Conservation (phyloP, 2,888 invertebrate species). For the Aleiodes testaceus region DNA sequence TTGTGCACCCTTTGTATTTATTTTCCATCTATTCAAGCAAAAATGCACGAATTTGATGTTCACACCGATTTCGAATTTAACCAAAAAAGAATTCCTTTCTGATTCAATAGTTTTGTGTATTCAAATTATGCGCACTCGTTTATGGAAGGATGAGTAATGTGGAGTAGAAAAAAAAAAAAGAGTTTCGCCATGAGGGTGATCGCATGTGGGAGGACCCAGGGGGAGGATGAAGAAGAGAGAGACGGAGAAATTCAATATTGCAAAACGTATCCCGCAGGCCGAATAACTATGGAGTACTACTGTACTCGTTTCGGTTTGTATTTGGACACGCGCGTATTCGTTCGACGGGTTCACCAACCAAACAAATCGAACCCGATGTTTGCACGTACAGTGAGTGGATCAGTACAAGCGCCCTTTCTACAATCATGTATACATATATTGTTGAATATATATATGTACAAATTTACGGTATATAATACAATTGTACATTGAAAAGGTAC, state of each 20-base stretch:
- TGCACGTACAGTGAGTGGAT: slow-evolving; percentile 52
- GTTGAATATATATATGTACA: background rate
- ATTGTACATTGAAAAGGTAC: background rate
- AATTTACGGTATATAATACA: background rate
- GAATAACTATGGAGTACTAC: slow-evolving; percentile 11
- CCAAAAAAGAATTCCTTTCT: background rate
- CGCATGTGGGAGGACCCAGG: background rate
- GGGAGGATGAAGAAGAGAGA: background rate
- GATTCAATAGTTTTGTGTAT: background rate
- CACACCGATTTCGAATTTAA: background rate
- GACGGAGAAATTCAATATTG: slow-evolving; percentile 31
- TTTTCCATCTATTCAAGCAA: background rate
- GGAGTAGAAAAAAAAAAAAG: slow-evolving; percentile 12
- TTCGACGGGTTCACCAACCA: slow-evolving; percentile 39
- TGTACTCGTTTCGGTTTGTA: slow-evolving; percentile 8
- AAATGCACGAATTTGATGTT: too few relatives aligned
- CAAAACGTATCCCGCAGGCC: slow-evolving; percentile 16
- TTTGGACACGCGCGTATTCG: slow-evolving; percentile 33
- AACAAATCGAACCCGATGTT: slow-evolving; percentile 54
- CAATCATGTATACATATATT: background rate
- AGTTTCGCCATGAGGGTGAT: slow-evolving; percentile 2
- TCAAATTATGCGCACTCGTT: slow-evolving; percentile 3
- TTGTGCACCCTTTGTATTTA: slow-evolving; percentile 3
- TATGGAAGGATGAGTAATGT: slow-evolving; percentile 2
- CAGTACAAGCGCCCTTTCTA: slow-evolving; percentile 5